phyloP scores from a whole-genome alignment of 2,888 invertebrate genomes.

The Pseudococcus longispinus region DNA sequence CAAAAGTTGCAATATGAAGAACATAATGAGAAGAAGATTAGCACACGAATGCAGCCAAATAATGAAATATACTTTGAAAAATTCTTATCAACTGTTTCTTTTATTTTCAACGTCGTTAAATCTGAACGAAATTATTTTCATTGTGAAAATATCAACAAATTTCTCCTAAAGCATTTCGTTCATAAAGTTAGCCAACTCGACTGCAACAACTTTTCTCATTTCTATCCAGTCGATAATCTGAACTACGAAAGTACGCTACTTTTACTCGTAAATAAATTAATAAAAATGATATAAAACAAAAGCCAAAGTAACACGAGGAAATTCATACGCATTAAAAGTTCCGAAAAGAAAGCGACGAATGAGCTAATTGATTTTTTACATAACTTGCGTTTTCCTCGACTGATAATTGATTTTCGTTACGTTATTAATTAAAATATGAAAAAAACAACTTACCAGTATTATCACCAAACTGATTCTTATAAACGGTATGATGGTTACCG shows the following conservation, averaged over 20 bases:
- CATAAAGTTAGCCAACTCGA: too few relatives aligned
- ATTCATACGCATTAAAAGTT: not conserved
- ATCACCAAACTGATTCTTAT: not conserved
- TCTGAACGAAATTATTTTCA: not conserved
- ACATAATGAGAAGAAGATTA: too few relatives aligned
- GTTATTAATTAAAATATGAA: conserved; percentile 2
- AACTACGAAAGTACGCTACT: not conserved
- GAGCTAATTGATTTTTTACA: conserved; percentile 23
- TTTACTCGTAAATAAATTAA: not conserved
- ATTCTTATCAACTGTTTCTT: not conserved
- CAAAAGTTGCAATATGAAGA: too few relatives aligned
- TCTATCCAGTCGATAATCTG: not conserved
- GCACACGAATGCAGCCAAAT: not conserved
- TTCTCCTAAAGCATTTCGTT: not conserved
- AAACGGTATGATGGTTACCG: conserved; percentile 21
- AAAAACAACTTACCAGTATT: conserved; percentile 15
- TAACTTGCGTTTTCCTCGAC: not conserved
- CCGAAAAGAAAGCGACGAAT: not conserved
- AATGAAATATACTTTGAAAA: not conserved
- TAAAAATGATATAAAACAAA: not conserved
- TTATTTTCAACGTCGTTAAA: not conserved
- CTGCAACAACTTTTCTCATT: too few relatives aligned
- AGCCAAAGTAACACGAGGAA: not conserved
- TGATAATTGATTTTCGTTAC: not conserved
- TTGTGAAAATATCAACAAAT: not conserved